Percentiles rank a stretch among this genome's conserved stretches.
Evolutionary conservation across 2,888 invertebrate species (phyloP).

Genomic region (Octonoba sinensis): DNA sequence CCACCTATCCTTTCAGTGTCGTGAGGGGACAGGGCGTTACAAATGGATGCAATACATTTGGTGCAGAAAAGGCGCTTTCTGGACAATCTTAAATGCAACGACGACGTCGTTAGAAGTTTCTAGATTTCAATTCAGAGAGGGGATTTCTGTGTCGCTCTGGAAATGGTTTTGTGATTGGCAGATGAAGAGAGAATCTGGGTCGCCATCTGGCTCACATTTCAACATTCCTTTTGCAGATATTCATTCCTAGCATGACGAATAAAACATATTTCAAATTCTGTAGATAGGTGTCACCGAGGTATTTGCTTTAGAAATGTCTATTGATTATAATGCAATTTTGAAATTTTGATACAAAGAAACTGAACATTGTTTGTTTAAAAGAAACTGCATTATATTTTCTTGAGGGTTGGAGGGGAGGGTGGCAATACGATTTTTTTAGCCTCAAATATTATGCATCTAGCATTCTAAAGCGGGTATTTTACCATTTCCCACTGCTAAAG

Average conservation of each 20-base stretch:
- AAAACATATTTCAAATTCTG: slow-evolving; percentile 32
- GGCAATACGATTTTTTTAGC: too few species aligned
- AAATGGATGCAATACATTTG: slow-evolving; percentile 45
- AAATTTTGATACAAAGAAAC: too few species aligned
- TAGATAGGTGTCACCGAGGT: slow-evolving; percentile 9
- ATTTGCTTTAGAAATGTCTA: slow-evolving; percentile 4
- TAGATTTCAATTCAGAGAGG: slow-evolving; percentile 41
- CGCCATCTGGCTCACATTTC: slow-evolving; percentile 36
- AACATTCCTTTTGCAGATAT: slow-evolving; percentile 21
- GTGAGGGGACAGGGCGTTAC: neutral
- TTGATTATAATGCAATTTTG: too few species aligned
- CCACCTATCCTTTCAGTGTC: too few species aligned
- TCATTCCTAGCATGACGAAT: slow-evolving; percentile 26
- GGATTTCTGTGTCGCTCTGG: slow-evolving; percentile 29
- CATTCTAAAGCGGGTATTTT: too few species aligned
- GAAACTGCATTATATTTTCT: too few species aligned
- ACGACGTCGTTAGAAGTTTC: slow-evolving; percentile 35
- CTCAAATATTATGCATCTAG: too few species aligned
- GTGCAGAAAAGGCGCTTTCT: slow-evolving; percentile 2
- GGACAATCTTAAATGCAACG: slow-evolving; percentile 21
- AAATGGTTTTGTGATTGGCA: slow-evolving; percentile 53
- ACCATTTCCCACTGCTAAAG: too few species aligned
- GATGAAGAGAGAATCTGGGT: slow-evolving; percentile 38
- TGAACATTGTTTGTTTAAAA: neutral
- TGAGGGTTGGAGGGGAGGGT: too few species aligned